Evolutionary conservation across 92 coral and sea anemone species (phyloP).

Genomic region (Micromussa lordhowensis): DNA sequence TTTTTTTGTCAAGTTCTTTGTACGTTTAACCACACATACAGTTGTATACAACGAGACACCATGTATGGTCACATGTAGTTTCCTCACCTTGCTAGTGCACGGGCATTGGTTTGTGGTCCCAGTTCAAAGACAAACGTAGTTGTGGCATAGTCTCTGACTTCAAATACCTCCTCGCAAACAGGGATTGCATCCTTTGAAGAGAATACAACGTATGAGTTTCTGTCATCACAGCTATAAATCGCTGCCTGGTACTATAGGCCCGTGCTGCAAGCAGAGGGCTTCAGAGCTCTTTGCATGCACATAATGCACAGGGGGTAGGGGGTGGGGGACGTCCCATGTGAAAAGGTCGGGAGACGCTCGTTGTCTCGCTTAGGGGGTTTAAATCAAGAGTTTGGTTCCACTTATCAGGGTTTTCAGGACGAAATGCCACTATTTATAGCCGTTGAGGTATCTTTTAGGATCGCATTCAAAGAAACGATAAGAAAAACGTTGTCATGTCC

Average conservation of each 20-base stretch:
- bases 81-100: constrained; percentile 79
- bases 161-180: constrained; percentile 76
- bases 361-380: too few relatives aligned
- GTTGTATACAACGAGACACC: too few relatives aligned
- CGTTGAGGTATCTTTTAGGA: too few relatives aligned
- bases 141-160: constrained; percentile 83
- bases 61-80: neutral
- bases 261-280: neutral
- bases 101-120: constrained; percentile 55
- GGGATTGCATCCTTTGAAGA: constrained; percentile 56
- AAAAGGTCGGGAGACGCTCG: too few relatives aligned
- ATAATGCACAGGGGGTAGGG: neutral
- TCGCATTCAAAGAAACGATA: too few relatives aligned
- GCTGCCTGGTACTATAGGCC: neutral
- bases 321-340: too few relatives aligned
- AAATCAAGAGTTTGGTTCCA: too few relatives aligned
- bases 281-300: neutral
- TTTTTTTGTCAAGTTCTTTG: neutral
- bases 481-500: too few relatives aligned
- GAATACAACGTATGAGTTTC: neutral
- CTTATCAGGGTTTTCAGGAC: too few relatives aligned
- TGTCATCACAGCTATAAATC: neutral
- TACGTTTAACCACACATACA: neutral
- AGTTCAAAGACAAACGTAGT: constrained; percentile 78
- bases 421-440: too few relatives aligned